phyloP scores from a whole-genome alignment of 2,888 invertebrate species.

The Sarcophaga caerulescens region DNA sequence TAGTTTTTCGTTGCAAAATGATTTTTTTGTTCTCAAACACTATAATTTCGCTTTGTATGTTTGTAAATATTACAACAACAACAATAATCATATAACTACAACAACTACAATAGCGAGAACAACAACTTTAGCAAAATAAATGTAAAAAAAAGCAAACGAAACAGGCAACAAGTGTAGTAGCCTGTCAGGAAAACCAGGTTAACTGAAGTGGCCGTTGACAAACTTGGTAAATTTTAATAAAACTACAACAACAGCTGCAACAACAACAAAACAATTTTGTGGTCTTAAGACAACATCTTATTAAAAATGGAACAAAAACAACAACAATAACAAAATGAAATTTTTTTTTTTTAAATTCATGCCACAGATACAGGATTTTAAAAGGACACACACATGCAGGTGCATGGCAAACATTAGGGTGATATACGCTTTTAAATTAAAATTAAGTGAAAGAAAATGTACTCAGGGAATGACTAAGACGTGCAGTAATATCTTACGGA shows the following conservation, averaged over 20 bases:
- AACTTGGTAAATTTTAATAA: slow-evolving; percentile 26
- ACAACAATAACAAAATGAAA: neutral
- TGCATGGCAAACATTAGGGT: no score
- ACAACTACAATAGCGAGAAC: neutral
- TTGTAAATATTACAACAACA: slow-evolving; percentile 3
- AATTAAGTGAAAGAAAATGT: no score
- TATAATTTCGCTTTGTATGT: slow-evolving; percentile 11
- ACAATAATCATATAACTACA: neutral
- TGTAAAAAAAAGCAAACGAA: no score
- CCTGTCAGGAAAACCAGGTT: slow-evolving; percentile 46
- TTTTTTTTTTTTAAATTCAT: no score
- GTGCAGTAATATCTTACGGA: no score
- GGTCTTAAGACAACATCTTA: slow-evolving; percentile 44
- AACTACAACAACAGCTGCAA: neutral
- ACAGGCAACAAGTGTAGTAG: neutral
- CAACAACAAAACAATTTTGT: slow-evolving; percentile 15
- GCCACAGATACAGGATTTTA: no score
- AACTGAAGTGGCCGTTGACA: slow-evolving; percentile 48
- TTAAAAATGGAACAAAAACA: neutral
- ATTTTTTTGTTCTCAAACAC: neutral
- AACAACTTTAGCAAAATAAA: neutral
- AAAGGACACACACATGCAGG: no score
- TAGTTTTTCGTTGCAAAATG: neutral
- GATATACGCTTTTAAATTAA: no score
- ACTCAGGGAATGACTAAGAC: no score